Evolutionary conservation across 2,797 vertebrate species (phyloP).

Genomic region (Gymnopithys bicolor): DNA sequence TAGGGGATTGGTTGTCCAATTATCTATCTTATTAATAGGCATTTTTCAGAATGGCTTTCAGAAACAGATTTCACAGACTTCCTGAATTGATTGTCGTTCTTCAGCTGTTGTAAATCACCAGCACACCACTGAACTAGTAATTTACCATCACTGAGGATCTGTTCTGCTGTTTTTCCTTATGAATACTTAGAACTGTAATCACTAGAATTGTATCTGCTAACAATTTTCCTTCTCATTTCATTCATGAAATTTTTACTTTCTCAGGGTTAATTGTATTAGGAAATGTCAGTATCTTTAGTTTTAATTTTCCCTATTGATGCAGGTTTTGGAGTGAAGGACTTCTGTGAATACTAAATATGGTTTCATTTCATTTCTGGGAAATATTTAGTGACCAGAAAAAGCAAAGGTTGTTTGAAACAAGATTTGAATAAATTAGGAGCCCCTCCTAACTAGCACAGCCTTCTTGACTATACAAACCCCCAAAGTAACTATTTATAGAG

Average conservation of each 20-base stretch:
- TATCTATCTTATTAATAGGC: not conserved
- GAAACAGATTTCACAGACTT: not conserved
- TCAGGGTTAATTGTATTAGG: slow-evolving; percentile 15
- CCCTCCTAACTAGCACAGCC: not conserved
- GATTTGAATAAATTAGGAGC: slow-evolving; percentile 27
- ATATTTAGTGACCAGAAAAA: slow-evolving; percentile 35
- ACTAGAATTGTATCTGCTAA: not conserved
- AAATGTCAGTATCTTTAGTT: slow-evolving; percentile 31
- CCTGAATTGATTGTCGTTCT: not conserved
- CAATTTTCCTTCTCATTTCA: slow-evolving; percentile 12
- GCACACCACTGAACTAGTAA: not conserved
- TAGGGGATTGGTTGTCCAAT: not conserved
- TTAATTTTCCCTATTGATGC: slow-evolving; percentile 38
- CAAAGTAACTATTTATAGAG: slow-evolving; percentile 58
- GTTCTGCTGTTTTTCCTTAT: not conserved
- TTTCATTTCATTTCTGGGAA: slow-evolving; percentile 44
- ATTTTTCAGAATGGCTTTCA: slow-evolving; percentile 8
- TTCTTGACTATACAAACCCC: not conserved
- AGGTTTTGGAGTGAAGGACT: not conserved
- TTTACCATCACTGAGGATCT: not conserved
- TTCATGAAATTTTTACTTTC: slow-evolving; percentile 37
- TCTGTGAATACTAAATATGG: not conserved
- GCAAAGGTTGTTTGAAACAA: slow-evolving; percentile 10
- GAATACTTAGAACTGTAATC: not conserved
- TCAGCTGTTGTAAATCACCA: not conserved